These are phyloP conservation scores for Augiades crinisus DNA, from an alignment of 2,888 invertebrate genomes.

Conservation along the genomic window DNA sequence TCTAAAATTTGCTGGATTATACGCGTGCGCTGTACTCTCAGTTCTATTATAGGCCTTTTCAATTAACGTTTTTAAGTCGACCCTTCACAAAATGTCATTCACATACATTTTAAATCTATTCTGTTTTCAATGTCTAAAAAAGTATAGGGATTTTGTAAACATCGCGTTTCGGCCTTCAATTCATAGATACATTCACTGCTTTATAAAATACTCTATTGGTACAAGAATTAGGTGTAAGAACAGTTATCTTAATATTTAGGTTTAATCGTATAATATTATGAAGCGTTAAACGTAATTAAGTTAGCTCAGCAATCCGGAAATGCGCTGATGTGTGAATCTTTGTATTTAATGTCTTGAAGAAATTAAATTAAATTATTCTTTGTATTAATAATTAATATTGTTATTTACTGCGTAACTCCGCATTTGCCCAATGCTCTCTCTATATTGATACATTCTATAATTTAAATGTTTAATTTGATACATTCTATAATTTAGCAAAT, in stretches of 20 bases:
- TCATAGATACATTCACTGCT: slow-evolving; percentile 49
- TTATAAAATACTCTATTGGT: slow-evolving; percentile 27
- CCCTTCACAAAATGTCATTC: slow-evolving; percentile 34
- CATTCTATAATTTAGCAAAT: no score
- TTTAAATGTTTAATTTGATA: no score
- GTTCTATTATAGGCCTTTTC: slow-evolving; percentile 10
- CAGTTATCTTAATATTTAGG: background rate
- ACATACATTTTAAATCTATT: slow-evolving; percentile 34
- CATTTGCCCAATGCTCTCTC: no score
- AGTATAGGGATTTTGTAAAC: slow-evolving; percentile 39
- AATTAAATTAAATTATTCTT: no score
- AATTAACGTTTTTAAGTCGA: slow-evolving; percentile 32
- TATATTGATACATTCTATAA: no score
- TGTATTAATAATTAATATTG: no score
- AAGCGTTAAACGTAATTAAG: background rate
- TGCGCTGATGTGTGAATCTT: no score
- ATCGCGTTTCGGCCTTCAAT: slow-evolving; percentile 46
- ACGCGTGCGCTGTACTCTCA: slow-evolving; percentile 20
- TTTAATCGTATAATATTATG: background rate
- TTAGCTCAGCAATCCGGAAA: background rate
- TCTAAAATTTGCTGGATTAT: slow-evolving; percentile 7
- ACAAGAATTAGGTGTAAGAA: slow-evolving; percentile 4
- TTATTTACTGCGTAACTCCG: no score
- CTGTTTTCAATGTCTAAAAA: slow-evolving; percentile 57
- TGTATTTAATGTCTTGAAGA: no score